Conservation (phyloP, 2,888 invertebrate species). For the Dioctria rufipes region DNA sequence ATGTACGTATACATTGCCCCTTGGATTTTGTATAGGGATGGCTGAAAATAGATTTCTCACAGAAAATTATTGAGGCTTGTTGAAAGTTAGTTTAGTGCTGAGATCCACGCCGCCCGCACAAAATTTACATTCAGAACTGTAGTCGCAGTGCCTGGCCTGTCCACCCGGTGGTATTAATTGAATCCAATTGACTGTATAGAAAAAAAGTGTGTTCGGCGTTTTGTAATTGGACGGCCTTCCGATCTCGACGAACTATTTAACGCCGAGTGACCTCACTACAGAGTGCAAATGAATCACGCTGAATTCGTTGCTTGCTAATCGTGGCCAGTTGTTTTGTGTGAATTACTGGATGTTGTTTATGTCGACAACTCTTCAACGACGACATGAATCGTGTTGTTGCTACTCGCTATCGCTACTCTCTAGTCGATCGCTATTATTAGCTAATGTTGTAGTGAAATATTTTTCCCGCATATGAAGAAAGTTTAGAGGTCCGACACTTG, state of each 20-base stretch:
- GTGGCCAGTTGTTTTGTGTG: constrained; percentile 12
- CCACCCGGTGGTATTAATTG: constrained; percentile 15
- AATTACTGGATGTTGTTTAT: too few relatives aligned
- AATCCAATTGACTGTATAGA: constrained; percentile 15
- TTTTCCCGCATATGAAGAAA: not conserved
- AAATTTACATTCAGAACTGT: not conserved
- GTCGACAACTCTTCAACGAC: too few relatives aligned
- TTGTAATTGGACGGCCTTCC: constrained; percentile 7
- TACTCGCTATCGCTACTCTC: too few relatives aligned
- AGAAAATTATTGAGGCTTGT: constrained; percentile 1
- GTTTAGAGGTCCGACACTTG: constrained; percentile 10
- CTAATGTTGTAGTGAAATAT: not conserved
- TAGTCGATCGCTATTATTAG: not conserved
- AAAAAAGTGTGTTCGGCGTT: not conserved
- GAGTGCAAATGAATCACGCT: constrained; percentile 26
- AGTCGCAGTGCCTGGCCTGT: not conserved
- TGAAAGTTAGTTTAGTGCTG: constrained; percentile 6
- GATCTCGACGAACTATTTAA: not conserved
- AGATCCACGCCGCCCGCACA: constrained; percentile 34
- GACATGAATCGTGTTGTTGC: too few relatives aligned
- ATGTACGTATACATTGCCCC: not conserved
- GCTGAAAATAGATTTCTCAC: constrained; percentile 40
- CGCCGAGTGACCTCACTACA: constrained; percentile 35
- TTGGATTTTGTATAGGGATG: not conserved
- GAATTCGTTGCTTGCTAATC: constrained; percentile 16